Conservation (phyloP, 1,140 invertebrate genomes). For the Thrips palmi region DNA sequence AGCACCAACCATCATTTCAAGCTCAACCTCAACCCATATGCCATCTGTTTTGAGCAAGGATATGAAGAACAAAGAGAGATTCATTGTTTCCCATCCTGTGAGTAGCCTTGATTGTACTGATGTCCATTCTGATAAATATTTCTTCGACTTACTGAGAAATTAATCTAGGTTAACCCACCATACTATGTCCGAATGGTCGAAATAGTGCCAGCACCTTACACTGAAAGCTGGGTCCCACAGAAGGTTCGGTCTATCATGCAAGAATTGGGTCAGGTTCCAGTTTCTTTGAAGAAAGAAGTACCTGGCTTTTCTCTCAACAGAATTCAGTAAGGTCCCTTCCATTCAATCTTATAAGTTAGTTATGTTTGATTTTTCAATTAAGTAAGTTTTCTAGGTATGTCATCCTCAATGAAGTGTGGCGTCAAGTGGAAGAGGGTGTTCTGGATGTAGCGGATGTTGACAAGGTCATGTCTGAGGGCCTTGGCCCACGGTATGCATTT, state of each 20-base stretch:
- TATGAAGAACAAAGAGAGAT: constrained; percentile 54
- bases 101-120: constrained; percentile 17
- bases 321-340: constrained; percentile 52
- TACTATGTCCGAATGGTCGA: constrained; percentile 90
- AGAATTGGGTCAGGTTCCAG: constrained; percentile 79
- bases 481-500: constrained; percentile 90
- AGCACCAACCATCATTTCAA: constrained; percentile 59
- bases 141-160: constrained; percentile 1
- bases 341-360: not conserved
- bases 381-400: constrained; percentile 62
- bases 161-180: constrained; percentile 68
- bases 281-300: constrained; percentile 67
- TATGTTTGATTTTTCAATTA: not conserved
- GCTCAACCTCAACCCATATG: constrained; percentile 78
- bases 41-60: constrained; percentile 69
- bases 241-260: constrained; percentile 56
- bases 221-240: constrained; percentile 42
- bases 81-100: constrained; percentile 75
- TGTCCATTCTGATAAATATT: constrained; percentile 8
- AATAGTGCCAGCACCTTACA: constrained; percentile 85
- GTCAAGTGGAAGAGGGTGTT: constrained; percentile 65
- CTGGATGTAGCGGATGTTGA: constrained; percentile 79
- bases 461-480: constrained; percentile 81
- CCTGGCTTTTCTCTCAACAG: constrained; percentile 86
- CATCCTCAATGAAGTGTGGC: constrained; percentile 83